These are phyloP conservation scores for Gortyna flavago DNA, from an alignment of 2,888 invertebrate species.

Conservation along the genomic window DNA sequence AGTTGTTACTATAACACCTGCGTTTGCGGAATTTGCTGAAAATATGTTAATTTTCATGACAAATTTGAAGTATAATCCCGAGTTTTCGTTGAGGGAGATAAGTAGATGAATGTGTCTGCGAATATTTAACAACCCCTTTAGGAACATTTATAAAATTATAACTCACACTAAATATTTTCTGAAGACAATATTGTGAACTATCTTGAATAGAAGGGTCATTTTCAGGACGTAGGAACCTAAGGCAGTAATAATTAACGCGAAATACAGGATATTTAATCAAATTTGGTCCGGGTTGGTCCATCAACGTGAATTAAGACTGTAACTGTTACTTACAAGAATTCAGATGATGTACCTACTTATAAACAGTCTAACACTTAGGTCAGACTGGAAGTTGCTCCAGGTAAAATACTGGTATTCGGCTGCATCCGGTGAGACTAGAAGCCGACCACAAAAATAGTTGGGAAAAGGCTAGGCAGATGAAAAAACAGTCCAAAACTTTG, in stretches of 20 bases:
- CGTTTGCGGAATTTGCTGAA: constrained; percentile 57
- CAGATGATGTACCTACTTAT: too few species aligned
- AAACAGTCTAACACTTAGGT: background rate
- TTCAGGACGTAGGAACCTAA: background rate
- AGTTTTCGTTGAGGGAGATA: constrained; percentile 45
- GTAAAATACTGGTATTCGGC: too few species aligned
- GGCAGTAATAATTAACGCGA: background rate
- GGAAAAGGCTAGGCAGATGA: too few species aligned
- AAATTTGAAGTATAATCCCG: constrained; percentile 60
- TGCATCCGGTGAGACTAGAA: too few species aligned
- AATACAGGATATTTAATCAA: background rate
- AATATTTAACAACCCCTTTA: background rate
- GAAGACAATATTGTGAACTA: background rate
- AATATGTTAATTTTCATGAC: constrained; percentile 67
- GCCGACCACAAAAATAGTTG: too few species aligned
- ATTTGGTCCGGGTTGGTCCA: background rate
- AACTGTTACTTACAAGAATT: background rate
- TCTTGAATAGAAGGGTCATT: background rate
- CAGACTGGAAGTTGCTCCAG: too few species aligned
- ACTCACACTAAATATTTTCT: background rate
- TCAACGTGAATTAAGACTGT: background rate
- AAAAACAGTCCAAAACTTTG: background rate
- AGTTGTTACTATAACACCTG: constrained; percentile 66
- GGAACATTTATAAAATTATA: background rate
- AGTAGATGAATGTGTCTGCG: constrained; percentile 34